Base-by-base conservation (phyloP, 2,888 invertebrate genomes). In the Ametastegia equiseti region DNA sequence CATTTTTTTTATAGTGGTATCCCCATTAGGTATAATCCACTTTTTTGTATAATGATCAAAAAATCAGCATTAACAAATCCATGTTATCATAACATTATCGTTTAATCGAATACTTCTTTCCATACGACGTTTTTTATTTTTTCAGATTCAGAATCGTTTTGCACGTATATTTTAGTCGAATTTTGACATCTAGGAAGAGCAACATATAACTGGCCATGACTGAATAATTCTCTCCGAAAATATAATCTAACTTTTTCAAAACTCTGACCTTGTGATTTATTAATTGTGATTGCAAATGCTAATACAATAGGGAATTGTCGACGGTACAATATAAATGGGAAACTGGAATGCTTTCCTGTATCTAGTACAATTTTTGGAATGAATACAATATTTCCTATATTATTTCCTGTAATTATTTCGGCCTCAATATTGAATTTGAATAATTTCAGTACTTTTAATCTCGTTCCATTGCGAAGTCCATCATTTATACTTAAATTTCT, bases 381-480 rank as follows among this genome's bases (percentile, higher is more conserved):
- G 60, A 78, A 80, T 27, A 67, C 60, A 33, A 50, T 73, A 45
- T 77, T 45, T 27, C 82, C 82, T 9, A 57, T 50, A 27, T 81
- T 65, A 13, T 13, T 67, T 7, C 80, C 83, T 13, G 82, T 85
- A n/a, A 82, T 75, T 50, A 85, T 82, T 57, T 73, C 23, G 23
- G 75, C 83, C 80, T 82, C 47, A 50, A 83, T 75, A 80, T 83
- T 82, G 45, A 69, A 81, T 81, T 83, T 82, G 73, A 57, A 80
- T 77, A 82, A 81, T 19, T 69, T 47, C 23, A 81, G 7, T 36
- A 83, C 81, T 83, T 81, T 82, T 60, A 83, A 79, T 78, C 82
- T 73, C 39, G 82, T 85, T 19, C 83, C 82, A 63, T 83, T 84
- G 71, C 83, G 83, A 36, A 84, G 39, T 54, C 80, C 82, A 77